Conservation (phyloP, 2,113 vertebrate species). For the Salvelinus sp. region DNA sequence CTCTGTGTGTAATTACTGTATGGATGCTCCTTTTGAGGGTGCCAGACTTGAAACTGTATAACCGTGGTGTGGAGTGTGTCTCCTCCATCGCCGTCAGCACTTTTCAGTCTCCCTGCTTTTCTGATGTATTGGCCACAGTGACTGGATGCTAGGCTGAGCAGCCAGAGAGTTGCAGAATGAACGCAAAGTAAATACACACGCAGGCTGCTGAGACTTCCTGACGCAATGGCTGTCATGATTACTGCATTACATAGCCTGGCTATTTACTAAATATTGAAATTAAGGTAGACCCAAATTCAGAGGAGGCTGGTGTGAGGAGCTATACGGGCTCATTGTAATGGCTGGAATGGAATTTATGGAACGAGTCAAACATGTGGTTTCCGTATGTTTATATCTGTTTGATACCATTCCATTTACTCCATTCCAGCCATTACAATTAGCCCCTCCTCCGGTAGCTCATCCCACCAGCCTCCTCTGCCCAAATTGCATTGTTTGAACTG, state of each 20-base stretch:
- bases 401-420: no score
- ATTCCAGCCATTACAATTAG: no score
- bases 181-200: constrained; percentile 67
- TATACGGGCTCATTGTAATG: no score
- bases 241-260: constrained; percentile 20
- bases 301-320: no score
- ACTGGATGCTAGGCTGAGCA: background rate
- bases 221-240: constrained; percentile 35
- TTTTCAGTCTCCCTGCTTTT: background rate
- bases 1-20: background rate
- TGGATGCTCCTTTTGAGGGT: background rate
- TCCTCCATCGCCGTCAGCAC: background rate
- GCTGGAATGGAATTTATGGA: no score
- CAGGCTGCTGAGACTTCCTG: constrained; percentile 40
- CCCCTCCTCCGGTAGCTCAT: no score
- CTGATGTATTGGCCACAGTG: background rate
- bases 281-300: constrained; percentile 9
- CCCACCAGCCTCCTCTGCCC: background rate
- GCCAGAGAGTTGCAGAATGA: constrained; percentile 28
- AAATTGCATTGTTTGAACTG: constrained; percentile 42
- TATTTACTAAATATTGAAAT: constrained; percentile 43
- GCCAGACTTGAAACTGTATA: background rate
- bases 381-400: no score
- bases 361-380: no score
- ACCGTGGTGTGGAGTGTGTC: background rate